These are phyloP conservation scores for Lapara coniferarum DNA, from an alignment of 2,888 invertebrate species.

Conservation along the genomic window DNA sequence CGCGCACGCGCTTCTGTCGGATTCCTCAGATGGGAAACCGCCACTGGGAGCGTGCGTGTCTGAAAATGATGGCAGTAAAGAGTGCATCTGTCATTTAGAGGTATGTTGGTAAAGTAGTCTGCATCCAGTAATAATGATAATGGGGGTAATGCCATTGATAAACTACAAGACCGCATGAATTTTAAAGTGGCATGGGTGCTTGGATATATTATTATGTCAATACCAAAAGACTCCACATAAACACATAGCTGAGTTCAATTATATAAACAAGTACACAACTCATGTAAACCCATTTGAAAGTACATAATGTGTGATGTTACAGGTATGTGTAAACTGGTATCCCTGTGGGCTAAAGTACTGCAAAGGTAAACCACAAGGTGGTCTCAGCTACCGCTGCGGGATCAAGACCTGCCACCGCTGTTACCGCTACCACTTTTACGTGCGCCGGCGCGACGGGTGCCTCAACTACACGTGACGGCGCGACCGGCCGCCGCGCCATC, in stretches of 20 bases:
- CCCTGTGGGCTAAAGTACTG: conserved; percentile 98
- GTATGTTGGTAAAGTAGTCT: conserved; percentile 44
- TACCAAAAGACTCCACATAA: too few species aligned
- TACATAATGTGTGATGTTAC: conserved; percentile 1
- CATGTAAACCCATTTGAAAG: too few species aligned
- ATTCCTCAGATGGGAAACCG: conserved; percentile 62
- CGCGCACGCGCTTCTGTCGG: conserved; percentile 66
- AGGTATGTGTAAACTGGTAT: conserved; percentile 95
- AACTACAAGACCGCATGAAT: too few species aligned
- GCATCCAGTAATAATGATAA: too few species aligned
- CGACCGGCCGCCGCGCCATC: conserved; percentile 33
- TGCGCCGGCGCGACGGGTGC: conserved; percentile 88
- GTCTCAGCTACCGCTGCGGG: conserved; percentile 93
- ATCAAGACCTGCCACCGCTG: conserved; percentile 97
- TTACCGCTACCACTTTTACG: conserved; percentile 93
- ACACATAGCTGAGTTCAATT: too few species aligned
- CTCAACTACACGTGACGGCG: conserved; percentile 66
- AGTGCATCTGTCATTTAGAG: conserved; percentile 94
- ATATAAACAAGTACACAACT: too few species aligned
- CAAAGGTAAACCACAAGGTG: conserved; percentile 88
- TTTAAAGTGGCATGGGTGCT: too few species aligned
- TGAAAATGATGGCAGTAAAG: conserved; percentile 86
- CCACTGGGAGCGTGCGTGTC: conserved; percentile 84
- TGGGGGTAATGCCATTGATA: too few species aligned
- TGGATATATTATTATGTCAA: too few species aligned